Base-by-base conservation (phyloP, 2,888 invertebrate species). In the Pseudanteris insignis region DNA sequence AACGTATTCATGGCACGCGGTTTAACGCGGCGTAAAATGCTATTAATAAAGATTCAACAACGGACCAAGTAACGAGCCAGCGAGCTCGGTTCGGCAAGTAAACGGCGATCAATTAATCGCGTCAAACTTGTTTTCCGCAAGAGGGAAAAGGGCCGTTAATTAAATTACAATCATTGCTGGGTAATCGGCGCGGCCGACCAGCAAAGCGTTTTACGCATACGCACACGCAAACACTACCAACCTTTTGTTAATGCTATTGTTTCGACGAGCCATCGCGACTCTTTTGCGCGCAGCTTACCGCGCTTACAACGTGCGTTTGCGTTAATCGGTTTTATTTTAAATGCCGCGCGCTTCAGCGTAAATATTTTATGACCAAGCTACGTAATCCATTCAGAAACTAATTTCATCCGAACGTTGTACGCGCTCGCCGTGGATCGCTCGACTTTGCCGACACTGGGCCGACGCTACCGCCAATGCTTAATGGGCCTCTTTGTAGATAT, bases 31-130 rank as follows among this genome's bases (percentile, higher is more conserved):
- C 60, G 33, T 46, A 51, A 59, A 59, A 47, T 28, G 37, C 47
- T 60, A 53, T 60, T 60, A 60, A 60, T 53, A 60, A 60, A 60
- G 59, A 41, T 47, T 37, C 36, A 26, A 3, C 37, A 12, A 29
- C 26, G 40, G 51, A 46, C 34, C 38, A 44, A 21, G 48, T 53
- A 48, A 47, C 47, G 46, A 34, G 24, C 46, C 29, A 12, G 12
- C n/a, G 34, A 41, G 33, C 41, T 6, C 6, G 12, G 14, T 36
- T 44, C 13, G 38, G 18, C 33, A 18, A 32, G 32, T 18, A 24
- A 43, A 28, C 18, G 38, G 15, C 21, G 37, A 34, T 60, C 37
- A 53, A 60, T 53, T 53, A 60, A 54, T 60, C 53, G 60, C 28
- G 37, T 48, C 43, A 38, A 53, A 47, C 25, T 28, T 41, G 47